Evolutionary conservation across 2,888 invertebrate species (phyloP), one percentile per base, ranked within the genome.

Genomic region (Vesta saturnalis): DNA sequence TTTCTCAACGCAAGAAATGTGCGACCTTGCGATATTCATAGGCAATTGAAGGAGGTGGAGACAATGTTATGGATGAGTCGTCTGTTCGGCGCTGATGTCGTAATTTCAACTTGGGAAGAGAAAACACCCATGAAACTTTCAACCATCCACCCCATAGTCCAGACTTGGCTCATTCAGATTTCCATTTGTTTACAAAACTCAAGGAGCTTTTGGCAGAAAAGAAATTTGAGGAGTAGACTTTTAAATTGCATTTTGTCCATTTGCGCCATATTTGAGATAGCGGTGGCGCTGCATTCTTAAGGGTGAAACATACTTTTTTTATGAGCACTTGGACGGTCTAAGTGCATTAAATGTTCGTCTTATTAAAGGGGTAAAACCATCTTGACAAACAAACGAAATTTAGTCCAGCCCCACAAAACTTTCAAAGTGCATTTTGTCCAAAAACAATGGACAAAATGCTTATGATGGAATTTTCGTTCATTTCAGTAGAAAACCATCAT

Each of bases 151-250:
- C n/a, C n/a, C n/a, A n/a, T n/a, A n/a, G n/a, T n/a, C n/a, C n/a
- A n/a, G n/a, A n/a, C n/a, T n/a, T n/a, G n/a, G n/a, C n/a, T n/a
- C n/a, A n/a, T n/a, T n/a, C n/a, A n/a, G n/a, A n/a, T n/a, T n/a
- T n/a, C n/a, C n/a, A n/a, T n/a, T n/a, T n/a, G n/a, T n/a, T n/a
- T n/a, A n/a, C n/a, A n/a, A n/a, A n/a, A n/a, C n/a, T n/a, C n/a
- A n/a, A n/a, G n/a, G n/a, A n/a, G n/a, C n/a, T n/a, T n/a, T n/a
- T n/a, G n/a, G n/a, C n/a, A n/a, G n/a, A n/a, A n/a, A n/a, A n/a
- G n/a, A n/a, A n/a, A n/a, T n/a, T n/a, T 43, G 43, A 43, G 43
- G 43, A 43, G 43, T 12, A 43, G 43, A 43, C 43, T 43, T 43
- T 2, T 12, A 43, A 43, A 43, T 8, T 43, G 30, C 30, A 30